Conservation (phyloP, 2,113 vertebrate genomes). For the Leiothrix lutea region DNA sequence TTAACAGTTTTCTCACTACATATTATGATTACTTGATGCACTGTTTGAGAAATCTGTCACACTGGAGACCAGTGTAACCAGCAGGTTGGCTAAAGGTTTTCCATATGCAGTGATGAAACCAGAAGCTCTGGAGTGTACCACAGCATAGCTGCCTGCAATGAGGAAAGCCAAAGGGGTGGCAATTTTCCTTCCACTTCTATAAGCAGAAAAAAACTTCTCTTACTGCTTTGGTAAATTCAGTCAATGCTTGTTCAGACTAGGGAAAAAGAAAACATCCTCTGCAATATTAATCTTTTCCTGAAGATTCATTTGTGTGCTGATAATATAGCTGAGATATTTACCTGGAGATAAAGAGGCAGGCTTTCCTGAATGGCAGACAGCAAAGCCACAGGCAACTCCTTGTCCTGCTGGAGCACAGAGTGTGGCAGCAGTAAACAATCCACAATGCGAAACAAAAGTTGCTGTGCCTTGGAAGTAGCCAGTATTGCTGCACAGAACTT, state of each 20-base stretch:
- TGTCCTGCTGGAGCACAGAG: slow-evolving; percentile 89
- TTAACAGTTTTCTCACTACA: neutral
- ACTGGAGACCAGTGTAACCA: neutral
- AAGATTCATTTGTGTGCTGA: neutral
- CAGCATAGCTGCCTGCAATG: neutral
- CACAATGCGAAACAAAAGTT: slow-evolving; percentile 90
- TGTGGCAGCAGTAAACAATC: slow-evolving; percentile 89
- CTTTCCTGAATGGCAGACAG: slow-evolving; percentile 84
- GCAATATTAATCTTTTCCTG: neutral
- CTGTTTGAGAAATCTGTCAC: neutral
- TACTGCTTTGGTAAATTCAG: neutral
- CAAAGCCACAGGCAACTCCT: slow-evolving; percentile 76
- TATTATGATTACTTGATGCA: neutral
- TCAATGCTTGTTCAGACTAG: neutral
- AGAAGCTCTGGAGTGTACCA: neutral
- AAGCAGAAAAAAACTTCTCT: neutral
- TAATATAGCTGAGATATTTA: slow-evolving; percentile 19
- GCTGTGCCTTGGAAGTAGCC: slow-evolving; percentile 91
- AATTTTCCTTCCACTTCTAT: neutral
- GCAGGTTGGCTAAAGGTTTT: neutral
- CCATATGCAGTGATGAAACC: neutral
- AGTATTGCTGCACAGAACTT: slow-evolving; percentile 94
- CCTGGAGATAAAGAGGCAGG: slow-evolving; percentile 92
- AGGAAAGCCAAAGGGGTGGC: neutral
- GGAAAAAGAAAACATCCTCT: neutral